Evolutionary conservation across 2,888 invertebrate genomes (phyloP), one percentile per base, ranked within the genome.

Genomic region (Mesorhabditis spiculigera): DNA sequence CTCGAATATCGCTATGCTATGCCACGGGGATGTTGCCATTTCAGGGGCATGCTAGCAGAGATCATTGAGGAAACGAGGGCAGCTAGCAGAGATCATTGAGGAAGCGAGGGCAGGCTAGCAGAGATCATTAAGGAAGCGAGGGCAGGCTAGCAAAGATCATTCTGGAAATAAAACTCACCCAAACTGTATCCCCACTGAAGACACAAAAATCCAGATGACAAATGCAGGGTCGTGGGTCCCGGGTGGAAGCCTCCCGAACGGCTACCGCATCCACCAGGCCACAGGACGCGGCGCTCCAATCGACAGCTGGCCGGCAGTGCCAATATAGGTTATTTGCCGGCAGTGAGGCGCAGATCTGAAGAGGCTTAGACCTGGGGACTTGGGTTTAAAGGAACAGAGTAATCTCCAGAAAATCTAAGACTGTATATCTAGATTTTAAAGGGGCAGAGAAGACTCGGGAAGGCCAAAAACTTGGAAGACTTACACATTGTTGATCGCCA

Each of bases 261-360:
- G n/a, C 28, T 28, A 63, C 10, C 41, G 16, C 3, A 10, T 67
- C 67, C 13, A 8, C 3, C 1, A 10, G 1, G 1, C 42, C 44
- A 4, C 68, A 68, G 16, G 42, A 64, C 75, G 69, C n/a, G 63
- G 42, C 41, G 64, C 8, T 45, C 77, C 78, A 78, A 42, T 72
- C 67, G 0, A 43, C 41, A 4, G 41, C 63, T 6, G 69, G 73
- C 64, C 74, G 71, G 63, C 78, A 78, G 63, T 77, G 75, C 77
- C 77, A 78, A 61, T 58, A 71, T n/a, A 71, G 43, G 65, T 73
- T 71, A 16, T 65, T 58, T n/a, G 75, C 65, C 41, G 71, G 65
- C 16, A 77, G 74, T 8, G 71, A 65, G 8, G 73, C 68, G 16
- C 79, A 79, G 5, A 73, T 78, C 79, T 79, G 65, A 45, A 74